Conservation (phyloP, 2,888 invertebrate genomes). For the Ophion ventricosus region DNA sequence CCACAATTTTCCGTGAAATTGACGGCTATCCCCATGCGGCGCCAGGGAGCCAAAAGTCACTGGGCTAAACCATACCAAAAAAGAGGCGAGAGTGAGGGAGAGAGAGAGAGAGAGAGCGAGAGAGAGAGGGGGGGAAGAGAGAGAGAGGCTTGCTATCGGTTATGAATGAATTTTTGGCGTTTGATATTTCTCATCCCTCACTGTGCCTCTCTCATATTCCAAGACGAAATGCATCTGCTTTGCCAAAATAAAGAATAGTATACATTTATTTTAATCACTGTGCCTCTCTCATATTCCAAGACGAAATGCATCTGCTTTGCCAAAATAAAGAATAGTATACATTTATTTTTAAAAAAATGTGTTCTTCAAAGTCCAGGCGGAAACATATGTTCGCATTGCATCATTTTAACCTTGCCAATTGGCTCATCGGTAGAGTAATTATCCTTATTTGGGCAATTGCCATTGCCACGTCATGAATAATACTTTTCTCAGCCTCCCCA, state of each 20-base stretch:
- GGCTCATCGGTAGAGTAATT: too few relatives aligned
- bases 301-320: neutral
- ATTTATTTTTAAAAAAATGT: too few relatives aligned
- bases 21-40: constrained; percentile 69
- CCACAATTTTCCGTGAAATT: constrained; percentile 81
- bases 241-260: too few relatives aligned
- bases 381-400: too few relatives aligned
- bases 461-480: too few relatives aligned
- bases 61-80: neutral
- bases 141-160: constrained; percentile 36
- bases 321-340: too few relatives aligned
- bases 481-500: too few relatives aligned
- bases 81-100: neutral
- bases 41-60: constrained; percentile 54
- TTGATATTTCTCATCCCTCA: constrained; percentile 8
- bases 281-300: neutral
- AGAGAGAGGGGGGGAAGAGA: constrained; percentile 8
- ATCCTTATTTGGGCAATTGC: too few relatives aligned
- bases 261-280: too few relatives aligned
- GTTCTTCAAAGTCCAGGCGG: too few relatives aligned
- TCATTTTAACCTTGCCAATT: too few relatives aligned
- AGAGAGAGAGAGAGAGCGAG: constrained; percentile 11
- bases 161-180: constrained; percentile 43
- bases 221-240: neutral
- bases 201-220: neutral